Percentiles rank a stretch among this genome's conserved stretches.
Evolutionary conservation across 2,888 invertebrate species (phyloP).

Genomic region (Achlya flavicornis): DNA sequence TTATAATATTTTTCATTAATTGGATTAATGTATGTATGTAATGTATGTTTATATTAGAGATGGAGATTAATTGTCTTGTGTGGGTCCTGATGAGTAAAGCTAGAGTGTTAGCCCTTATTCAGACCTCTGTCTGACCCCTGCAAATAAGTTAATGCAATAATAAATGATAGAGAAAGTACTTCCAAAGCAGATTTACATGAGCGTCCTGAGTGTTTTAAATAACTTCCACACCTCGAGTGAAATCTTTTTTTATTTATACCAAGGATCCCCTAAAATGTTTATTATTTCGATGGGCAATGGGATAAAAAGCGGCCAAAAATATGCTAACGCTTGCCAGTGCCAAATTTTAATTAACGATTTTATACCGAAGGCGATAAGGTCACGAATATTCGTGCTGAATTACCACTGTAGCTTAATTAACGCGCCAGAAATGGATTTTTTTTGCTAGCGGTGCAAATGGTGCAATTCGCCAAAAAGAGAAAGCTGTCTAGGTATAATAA

Average conservation of each 20-base stretch:
- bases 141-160: too few species aligned
- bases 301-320: not conserved
- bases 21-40: too few species aligned
- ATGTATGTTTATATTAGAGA: too few species aligned
- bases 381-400: conserved; percentile 4
- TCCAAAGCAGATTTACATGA: too few species aligned
- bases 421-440: not conserved
- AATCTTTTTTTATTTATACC: not conserved
- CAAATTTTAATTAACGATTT: conserved; percentile 7
- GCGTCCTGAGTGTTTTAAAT: too few species aligned
- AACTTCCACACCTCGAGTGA: too few species aligned
- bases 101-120: too few species aligned
- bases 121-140: too few species aligned
- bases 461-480: not conserved
- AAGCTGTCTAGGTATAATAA: not conserved
- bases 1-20: too few species aligned
- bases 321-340: not conserved
- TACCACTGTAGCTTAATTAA: not conserved
- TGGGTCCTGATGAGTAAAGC: too few species aligned
- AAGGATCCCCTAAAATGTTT: not conserved
- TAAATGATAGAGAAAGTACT: too few species aligned
- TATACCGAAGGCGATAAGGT: not conserved
- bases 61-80: not conserved
- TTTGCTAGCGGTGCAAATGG: not conserved
- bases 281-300: not conserved